Percentiles rank a stretch among this genome's conserved stretches.
phyloP scores from a whole-genome alignment of 2,888 invertebrate genomes.

The Entomobrya multifasciata region DNA sequence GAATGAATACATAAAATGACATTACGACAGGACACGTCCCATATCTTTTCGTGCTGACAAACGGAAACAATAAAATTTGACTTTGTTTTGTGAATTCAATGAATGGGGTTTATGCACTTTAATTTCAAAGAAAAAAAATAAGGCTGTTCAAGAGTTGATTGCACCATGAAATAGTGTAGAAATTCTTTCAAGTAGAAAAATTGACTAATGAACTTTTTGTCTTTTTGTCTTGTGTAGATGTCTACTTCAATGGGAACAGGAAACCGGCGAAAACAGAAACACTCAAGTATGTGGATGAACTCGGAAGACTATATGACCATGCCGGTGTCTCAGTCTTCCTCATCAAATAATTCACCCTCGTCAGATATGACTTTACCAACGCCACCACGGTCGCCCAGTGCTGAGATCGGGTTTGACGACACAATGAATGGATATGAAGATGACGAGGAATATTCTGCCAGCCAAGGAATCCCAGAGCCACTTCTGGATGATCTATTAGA shows the following conservation, averaged over 20 bases:
- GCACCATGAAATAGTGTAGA: background rate
- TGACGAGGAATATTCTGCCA: constrained; percentile 61
- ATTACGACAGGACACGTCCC: constrained; percentile 37
- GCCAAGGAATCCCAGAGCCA: constrained; percentile 71
- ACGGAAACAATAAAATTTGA: constrained; percentile 19
- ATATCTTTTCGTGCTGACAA: constrained; percentile 39
- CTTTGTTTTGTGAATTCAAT: constrained; percentile 9
- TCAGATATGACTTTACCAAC: constrained; percentile 75
- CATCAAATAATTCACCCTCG: constrained; percentile 40
- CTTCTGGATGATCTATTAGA: constrained; percentile 76
- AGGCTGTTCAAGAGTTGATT: constrained; percentile 14
- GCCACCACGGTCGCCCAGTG: constrained; percentile 76
- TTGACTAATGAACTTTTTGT: constrained; percentile 41
- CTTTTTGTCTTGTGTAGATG: constrained; percentile 54
- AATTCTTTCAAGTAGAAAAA: constrained; percentile 15
- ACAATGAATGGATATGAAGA: constrained; percentile 67
- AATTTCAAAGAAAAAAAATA: background rate
- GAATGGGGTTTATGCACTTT: constrained; percentile 35
- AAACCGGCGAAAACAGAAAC: constrained; percentile 69
- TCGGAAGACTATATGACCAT: constrained; percentile 63
- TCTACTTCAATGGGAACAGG: constrained; percentile 73
- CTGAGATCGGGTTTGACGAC: constrained; percentile 56
- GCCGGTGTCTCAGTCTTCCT: constrained; percentile 50
- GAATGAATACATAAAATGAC: constrained; percentile 18
- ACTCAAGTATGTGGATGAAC: constrained; percentile 70